Evolutionary conservation across 2,113 vertebrate species (phyloP).

Genomic region (Sphaerodactylus townsendi): DNA sequence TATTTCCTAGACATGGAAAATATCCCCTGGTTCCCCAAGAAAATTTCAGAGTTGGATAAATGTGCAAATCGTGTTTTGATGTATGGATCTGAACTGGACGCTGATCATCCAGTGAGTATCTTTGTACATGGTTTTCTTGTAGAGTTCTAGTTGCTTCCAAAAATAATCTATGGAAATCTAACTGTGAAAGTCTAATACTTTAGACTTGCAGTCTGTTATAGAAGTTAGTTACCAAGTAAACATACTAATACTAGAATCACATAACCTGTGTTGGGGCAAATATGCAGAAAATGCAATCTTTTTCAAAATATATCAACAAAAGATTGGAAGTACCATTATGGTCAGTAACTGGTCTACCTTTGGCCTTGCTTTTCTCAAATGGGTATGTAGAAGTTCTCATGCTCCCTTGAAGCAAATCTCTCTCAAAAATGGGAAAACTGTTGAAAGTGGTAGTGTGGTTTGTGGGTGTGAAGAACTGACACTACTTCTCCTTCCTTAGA

Average conservation of each 20-base stretch:
- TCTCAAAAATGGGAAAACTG: neutral
- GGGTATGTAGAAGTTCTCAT: neutral
- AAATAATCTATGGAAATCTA: neutral
- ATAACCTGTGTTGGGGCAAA: neutral
- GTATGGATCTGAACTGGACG: constrained; percentile 95
- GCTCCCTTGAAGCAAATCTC: neutral
- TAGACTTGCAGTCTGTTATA: neutral
- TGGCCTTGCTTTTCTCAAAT: neutral
- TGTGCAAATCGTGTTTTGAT: constrained; percentile 95
- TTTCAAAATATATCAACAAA: neutral
- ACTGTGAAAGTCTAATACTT: neutral
- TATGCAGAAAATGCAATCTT: too few species aligned
- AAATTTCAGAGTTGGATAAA: constrained; percentile 95
- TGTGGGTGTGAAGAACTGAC: neutral
- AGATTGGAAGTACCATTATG: neutral
- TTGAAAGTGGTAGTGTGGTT: neutral
- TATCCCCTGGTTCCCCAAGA: constrained; percentile 95
- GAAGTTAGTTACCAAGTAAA: neutral
- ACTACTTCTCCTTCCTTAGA: neutral
- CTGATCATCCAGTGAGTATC: constrained; percentile 87
- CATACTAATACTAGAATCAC: neutral
- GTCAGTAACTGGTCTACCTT: neutral
- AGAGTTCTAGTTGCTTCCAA: constrained; percentile 16
- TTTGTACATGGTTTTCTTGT: accelerated
- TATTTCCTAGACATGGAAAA: constrained; percentile 81